These are phyloP conservation scores for Pseudorhombus dupliciocellatus DNA, from an alignment of 2,113 vertebrate genomes.

Conservation along the genomic window DNA sequence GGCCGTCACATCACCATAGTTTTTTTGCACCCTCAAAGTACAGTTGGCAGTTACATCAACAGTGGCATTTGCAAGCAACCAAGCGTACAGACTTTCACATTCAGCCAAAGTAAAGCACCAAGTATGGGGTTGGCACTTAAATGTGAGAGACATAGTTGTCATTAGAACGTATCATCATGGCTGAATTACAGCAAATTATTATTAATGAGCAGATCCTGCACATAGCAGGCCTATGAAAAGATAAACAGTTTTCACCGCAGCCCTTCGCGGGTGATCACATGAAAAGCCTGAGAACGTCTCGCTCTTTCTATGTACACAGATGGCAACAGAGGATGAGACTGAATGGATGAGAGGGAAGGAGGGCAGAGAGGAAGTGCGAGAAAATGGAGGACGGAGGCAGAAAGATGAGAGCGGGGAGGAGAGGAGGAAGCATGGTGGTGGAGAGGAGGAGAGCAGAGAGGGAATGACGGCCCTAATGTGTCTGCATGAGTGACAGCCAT, in stretches of 20 bases:
- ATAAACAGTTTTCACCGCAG: conserved; percentile 53
- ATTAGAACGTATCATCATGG: conserved; percentile 36
- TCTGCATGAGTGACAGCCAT: conserved; percentile 65
- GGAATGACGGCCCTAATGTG: conserved; percentile 56
- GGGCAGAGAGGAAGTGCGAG: conserved; percentile 59
- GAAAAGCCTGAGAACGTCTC: conserved; percentile 60
- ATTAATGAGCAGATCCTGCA: conserved; percentile 63
- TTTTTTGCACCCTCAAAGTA: background rate
- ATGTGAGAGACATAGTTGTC: conserved; percentile 44
- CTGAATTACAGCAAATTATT: conserved; percentile 61
- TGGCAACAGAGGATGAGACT: conserved; percentile 55
- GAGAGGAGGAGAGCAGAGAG: conserved; percentile 45
- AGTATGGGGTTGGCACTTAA: conserved; percentile 33
- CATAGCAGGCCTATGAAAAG: conserved; percentile 46
- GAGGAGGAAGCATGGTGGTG: conserved; percentile 46
- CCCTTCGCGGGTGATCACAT: conserved; percentile 35
- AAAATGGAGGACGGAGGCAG: conserved; percentile 57
- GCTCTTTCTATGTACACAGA: conserved; percentile 56
- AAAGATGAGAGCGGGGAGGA: conserved; percentile 51
- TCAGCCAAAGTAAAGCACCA: conserved; percentile 45
- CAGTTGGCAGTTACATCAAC: conserved; percentile 30
- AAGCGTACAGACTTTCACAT: conserved; percentile 31
- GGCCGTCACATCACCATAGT: too few relatives aligned
- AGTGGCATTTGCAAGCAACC: conserved; percentile 34
- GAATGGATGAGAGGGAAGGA: conserved; percentile 51